Evolutionary conservation across 2,113 vertebrate species (phyloP).

Genomic region (Cephalopterus ornatus): DNA sequence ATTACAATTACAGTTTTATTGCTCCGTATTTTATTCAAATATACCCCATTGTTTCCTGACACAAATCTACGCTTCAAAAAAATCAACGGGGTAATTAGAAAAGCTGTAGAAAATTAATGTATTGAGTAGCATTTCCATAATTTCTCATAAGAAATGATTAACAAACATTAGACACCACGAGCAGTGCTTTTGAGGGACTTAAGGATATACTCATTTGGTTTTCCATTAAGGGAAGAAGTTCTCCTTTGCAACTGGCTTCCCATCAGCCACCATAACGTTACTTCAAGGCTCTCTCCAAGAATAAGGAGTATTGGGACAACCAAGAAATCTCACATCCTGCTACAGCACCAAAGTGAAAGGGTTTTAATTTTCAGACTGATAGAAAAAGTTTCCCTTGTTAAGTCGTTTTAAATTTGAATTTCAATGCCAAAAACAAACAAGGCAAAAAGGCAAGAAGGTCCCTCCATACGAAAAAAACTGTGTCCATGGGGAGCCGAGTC

Average conservation of each 20-base stretch:
- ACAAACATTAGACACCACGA: not conserved
- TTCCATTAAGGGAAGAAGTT: not conserved
- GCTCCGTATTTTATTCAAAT: conserved; percentile 8
- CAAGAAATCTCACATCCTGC: not conserved
- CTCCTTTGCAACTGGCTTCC: not conserved
- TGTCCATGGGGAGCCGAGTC: not conserved
- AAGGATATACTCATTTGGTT: not conserved
- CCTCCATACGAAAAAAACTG: not conserved
- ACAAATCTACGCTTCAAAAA: not conserved
- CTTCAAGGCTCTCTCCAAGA: not conserved
- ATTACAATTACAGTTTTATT: conserved; percentile 7
- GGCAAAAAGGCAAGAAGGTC: not conserved
- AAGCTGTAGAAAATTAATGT: not conserved
- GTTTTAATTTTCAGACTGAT: not conserved
- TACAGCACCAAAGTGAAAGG: not conserved
- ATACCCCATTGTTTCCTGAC: not conserved
- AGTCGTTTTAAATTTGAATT: not conserved
- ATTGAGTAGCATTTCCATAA: not conserved
- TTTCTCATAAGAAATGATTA: not conserved
- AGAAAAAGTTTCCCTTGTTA: not conserved
- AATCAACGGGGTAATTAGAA: not conserved
- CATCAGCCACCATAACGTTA: not conserved
- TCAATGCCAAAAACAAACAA: not conserved
- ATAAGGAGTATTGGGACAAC: not conserved
- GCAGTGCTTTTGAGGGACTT: not conserved